phyloP scores from a whole-genome alignment of 2,113 vertebrate species.

The Pterocles orientalis region DNA sequence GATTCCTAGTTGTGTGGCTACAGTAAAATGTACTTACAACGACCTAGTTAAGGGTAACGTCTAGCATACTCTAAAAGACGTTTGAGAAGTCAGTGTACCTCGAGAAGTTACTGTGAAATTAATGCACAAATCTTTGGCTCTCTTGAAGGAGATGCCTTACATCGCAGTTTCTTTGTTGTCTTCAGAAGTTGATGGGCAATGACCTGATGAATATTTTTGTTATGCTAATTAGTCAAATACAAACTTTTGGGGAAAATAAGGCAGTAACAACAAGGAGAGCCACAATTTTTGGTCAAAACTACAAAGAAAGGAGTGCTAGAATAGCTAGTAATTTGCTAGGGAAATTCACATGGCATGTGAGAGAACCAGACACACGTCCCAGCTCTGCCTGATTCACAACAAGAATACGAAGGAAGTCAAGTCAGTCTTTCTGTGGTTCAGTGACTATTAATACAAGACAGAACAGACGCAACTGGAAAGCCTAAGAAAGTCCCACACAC shows the following conservation, averaged over 20 bases:
- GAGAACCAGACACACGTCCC: background rate
- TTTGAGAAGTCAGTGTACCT: background rate
- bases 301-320: background rate
- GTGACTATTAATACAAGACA: conserved; percentile 23
- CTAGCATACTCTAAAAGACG: background rate
- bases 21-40: background rate
- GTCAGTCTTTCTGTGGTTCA: conserved; percentile 70
- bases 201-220: background rate
- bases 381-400: conserved; percentile 58
- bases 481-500: conserved; percentile 58
- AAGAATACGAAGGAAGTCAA: conserved; percentile 55
- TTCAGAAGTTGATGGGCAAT: background rate
- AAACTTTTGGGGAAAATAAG: background rate
- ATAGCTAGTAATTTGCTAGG: background rate
- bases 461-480: conserved; percentile 63
- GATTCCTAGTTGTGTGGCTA: background rate
- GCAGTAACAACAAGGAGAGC: background rate
- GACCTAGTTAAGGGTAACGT: background rate
- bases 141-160: background rate
- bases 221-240: background rate
- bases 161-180: background rate
- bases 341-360: background rate
- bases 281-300: background rate
- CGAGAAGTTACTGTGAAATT: background rate
- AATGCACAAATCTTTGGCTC: background rate